Evolutionary conservation across 1,140 invertebrate species (phyloP).

Genomic region (Conus ventricosus): DNA sequence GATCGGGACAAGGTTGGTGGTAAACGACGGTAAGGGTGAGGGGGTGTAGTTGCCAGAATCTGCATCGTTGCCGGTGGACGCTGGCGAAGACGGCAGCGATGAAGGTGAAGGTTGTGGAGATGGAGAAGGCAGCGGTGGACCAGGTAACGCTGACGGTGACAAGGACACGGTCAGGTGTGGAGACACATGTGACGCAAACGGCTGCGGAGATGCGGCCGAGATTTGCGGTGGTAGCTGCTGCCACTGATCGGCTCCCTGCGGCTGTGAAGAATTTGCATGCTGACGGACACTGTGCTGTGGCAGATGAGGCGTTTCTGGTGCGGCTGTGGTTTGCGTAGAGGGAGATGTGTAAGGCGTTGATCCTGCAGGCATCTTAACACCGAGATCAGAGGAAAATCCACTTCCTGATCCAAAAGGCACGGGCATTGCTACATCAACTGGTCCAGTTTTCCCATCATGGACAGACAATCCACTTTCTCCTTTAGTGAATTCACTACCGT

Average conservation of each 20-base stretch:
- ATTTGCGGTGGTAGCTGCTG: neutral
- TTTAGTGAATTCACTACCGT: neutral
- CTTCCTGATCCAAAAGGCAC: conserved; percentile 10
- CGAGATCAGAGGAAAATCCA: neutral
- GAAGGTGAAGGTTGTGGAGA: neutral
- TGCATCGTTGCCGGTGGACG: neutral
- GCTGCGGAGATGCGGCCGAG: neutral
- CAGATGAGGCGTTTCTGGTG: neutral
- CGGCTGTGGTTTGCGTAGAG: neutral
- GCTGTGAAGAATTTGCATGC: neutral
- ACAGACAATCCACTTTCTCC: neutral
- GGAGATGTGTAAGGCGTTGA: neutral
- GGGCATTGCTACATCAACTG: neutral
- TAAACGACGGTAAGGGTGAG: neutral
- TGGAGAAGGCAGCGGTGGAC: neutral
- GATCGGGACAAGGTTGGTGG: conserved; percentile 24
- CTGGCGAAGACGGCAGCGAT: neutral
- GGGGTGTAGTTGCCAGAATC: too few relatives aligned
- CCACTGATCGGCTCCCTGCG: neutral
- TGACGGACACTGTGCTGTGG: neutral
- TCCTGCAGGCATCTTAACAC: neutral
- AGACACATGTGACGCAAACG: neutral
- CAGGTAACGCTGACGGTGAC: neutral
- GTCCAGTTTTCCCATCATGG: neutral
- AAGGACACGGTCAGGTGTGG: neutral